Evolutionary conservation across 2,888 invertebrate genomes (phyloP).

Genomic region (Melanostoma scalare): DNA sequence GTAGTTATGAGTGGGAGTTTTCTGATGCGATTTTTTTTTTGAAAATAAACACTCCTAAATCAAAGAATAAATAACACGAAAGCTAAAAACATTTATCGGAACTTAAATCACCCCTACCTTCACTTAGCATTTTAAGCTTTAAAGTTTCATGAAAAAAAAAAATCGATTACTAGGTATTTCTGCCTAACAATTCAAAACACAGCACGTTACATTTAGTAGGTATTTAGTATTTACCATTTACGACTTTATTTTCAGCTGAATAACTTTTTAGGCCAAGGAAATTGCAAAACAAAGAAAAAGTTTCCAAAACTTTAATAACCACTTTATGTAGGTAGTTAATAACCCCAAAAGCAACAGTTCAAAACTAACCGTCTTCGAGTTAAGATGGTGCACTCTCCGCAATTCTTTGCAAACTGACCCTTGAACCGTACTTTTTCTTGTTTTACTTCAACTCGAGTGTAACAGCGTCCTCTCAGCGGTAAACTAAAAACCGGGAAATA

Average conservation of each 20-base stretch:
- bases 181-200: slow-evolving; percentile 11
- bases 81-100: too few species aligned
- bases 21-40: too few species aligned
- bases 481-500: slow-evolving; percentile 56
- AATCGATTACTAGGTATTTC: not conserved
- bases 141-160: too few species aligned
- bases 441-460: slow-evolving; percentile 29
- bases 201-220: too few species aligned
- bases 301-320: not conserved
- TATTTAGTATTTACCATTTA: not conserved
- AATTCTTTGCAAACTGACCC: slow-evolving; percentile 17
- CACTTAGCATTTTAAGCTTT: too few species aligned
- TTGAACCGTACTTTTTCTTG: slow-evolving; percentile 8
- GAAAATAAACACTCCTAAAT: too few species aligned
- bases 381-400: not conserved
- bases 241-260: not conserved
- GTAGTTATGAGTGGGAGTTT: too few species aligned
- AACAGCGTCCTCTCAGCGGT: slow-evolving; percentile 36
- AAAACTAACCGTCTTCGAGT: not conserved
- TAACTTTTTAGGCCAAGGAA: slow-evolving; percentile 1
- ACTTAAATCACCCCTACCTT: too few species aligned
- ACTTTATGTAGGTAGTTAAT: slow-evolving; percentile 1
- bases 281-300: not conserved
- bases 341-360: slow-evolving; percentile 22
- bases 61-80: too few species aligned